Evolutionary conservation across 2,888 invertebrate genomes (phyloP).

Genomic region (Malthinus flaveolus): DNA sequence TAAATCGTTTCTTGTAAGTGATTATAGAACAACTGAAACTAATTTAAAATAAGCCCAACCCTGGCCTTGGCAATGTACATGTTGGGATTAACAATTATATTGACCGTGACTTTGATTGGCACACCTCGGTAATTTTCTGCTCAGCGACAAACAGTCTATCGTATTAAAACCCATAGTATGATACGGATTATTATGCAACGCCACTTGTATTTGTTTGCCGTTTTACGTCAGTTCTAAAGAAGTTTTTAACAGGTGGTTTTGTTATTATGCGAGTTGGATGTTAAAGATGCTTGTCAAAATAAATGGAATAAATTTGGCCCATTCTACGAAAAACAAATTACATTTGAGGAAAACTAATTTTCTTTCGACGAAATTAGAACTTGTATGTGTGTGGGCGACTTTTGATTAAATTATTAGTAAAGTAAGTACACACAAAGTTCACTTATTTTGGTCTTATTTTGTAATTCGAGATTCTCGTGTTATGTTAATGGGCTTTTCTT

Average conservation of each 20-base stretch:
- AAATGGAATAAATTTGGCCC: too few relatives aligned
- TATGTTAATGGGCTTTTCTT: constrained; percentile 1
- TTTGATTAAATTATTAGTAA: too few relatives aligned
- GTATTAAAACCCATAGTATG: constrained; percentile 5
- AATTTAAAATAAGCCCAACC: constrained; percentile 27
- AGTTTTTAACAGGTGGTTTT: too few relatives aligned
- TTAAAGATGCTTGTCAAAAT: too few relatives aligned
- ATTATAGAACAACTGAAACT: not conserved
- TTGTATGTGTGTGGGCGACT: too few relatives aligned
- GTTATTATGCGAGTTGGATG: too few relatives aligned
- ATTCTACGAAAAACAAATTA: too few relatives aligned
- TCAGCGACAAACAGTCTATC: constrained; percentile 41
- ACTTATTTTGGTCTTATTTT: not conserved
- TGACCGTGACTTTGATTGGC: constrained; percentile 44
- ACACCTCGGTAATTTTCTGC: constrained; percentile 26
- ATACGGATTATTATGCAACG: constrained; percentile 15
- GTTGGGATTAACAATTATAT: constrained; percentile 39
- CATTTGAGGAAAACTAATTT: too few relatives aligned
- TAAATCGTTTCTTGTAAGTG: constrained; percentile 31
- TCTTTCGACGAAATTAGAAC: too few relatives aligned
- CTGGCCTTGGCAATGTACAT: constrained; percentile 38
- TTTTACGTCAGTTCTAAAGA: too few relatives aligned
- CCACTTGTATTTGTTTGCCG: too few relatives aligned
- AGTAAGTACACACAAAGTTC: not conserved
- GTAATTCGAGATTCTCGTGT: not conserved